phyloP scores from a whole-genome alignment of 1,140 invertebrate species.

The Drosophila takahashii region DNA sequence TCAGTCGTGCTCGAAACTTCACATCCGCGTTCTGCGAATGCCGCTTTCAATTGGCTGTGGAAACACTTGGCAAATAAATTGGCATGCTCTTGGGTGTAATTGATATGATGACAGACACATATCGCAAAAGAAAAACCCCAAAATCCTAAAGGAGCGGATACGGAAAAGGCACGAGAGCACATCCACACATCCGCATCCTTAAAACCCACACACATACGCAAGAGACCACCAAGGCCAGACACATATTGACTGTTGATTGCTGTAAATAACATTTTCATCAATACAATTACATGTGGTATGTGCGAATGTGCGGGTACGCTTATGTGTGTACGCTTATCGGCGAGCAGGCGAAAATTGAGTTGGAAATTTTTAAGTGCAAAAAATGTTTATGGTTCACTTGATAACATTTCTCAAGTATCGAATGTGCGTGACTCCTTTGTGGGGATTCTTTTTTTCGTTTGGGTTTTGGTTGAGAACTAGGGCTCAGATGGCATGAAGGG shows the following conservation, averaged over 20 bases:
- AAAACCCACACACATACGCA: neutral
- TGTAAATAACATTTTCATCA: conserved; percentile 81
- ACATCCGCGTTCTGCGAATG: conserved; percentile 20
- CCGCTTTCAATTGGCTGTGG: conserved; percentile 48
- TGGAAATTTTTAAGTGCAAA: conserved; percentile 74
- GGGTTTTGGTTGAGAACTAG: neutral
- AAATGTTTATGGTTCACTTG: conserved; percentile 77
- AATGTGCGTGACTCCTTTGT: conserved; percentile 51
- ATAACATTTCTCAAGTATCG: conserved; percentile 64
- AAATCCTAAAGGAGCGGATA: conserved; percentile 31
- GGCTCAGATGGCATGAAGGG: conserved; percentile 10
- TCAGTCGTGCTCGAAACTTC: conserved; percentile 33
- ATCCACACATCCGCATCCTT: conserved; percentile 15
- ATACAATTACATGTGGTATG: conserved; percentile 64
- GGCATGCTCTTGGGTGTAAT: conserved; percentile 74
- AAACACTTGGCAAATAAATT: conserved; percentile 68
- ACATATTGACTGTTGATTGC: conserved; percentile 60
- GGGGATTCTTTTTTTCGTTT: neutral
- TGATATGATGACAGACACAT: conserved; percentile 61
- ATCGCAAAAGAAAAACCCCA: conserved; percentile 29
- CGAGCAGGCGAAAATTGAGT: conserved; percentile 65
- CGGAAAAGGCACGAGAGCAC: conserved; percentile 34
- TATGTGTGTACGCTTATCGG: conserved; percentile 45
- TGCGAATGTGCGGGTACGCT: conserved; percentile 25
- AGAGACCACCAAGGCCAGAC: conserved; percentile 16